Evolutionary conservation across 2,113 vertebrate species (phyloP).

Genomic region (Callorhinus ursinus): DNA sequence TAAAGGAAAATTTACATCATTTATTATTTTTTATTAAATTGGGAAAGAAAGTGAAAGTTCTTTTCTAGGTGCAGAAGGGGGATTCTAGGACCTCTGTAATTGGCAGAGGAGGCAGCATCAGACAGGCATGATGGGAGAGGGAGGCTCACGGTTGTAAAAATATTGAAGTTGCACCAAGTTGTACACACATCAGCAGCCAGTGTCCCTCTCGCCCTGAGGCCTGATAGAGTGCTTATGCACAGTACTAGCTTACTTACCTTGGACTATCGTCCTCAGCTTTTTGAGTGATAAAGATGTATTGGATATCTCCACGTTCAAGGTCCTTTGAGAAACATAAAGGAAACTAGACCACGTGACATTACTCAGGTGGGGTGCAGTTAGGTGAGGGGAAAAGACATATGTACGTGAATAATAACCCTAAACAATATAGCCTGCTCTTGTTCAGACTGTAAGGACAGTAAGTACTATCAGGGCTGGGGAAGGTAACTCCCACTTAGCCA

Average conservation of each 20-base stretch:
- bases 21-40: constrained; percentile 42
- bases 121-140: not conserved
- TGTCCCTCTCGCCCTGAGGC: not conserved
- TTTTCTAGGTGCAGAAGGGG: not conserved
- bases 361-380: not conserved
- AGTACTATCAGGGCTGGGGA: not conserved
- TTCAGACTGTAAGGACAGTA: not conserved
- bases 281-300: not conserved
- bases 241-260: too few species aligned
- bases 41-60: not conserved
- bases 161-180: not conserved
- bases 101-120: not conserved
- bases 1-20: not conserved
- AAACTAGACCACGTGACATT: not conserved
- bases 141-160: not conserved
- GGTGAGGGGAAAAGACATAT: not conserved
- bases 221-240: rapidly evolving
- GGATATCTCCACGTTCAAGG: not conserved
- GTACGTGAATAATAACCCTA: not conserved
- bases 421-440: not conserved
- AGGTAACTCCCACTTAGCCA: not conserved
- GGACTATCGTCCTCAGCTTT: not conserved
- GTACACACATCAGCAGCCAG: rapidly evolving
- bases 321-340: not conserved
- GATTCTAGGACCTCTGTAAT: not conserved